These are phyloP conservation scores for Tympanuchus pallidicinctus DNA, from an alignment of 2,113 vertebrate genomes.

Conservation along the genomic window DNA sequence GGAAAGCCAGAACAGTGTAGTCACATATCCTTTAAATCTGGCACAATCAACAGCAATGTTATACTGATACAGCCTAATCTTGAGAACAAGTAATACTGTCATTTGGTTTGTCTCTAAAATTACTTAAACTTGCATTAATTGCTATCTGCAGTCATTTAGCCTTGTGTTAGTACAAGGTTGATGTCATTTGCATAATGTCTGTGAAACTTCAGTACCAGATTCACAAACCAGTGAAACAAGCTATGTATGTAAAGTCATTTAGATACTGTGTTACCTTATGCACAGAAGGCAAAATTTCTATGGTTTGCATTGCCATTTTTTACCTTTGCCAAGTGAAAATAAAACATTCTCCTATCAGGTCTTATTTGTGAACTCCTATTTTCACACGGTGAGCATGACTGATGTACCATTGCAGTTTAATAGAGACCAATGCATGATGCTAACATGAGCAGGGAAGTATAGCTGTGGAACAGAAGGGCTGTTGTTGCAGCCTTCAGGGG, in stretches of 20 bases:
- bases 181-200: not conserved
- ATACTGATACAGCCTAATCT: fast-evolving
- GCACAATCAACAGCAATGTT: not conserved
- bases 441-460: fast-evolving
- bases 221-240: not conserved
- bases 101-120: not conserved
- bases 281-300: not conserved
- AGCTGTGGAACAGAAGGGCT: fast-evolving
- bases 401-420: not conserved
- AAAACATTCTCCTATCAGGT: not conserved
- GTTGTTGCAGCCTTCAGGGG: fast-evolving
- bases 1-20: not conserved
- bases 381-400: not conserved
- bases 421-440: not conserved
- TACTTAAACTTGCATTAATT: not conserved
- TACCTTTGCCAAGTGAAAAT: not conserved
- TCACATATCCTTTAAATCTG: not conserved
- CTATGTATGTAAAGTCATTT: not conserved
- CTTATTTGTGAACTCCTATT: not conserved
- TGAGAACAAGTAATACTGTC: not conserved
- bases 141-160: not conserved
- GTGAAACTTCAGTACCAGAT: not conserved
- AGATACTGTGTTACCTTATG: not conserved
- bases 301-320: not conserved
- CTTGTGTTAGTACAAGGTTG: not conserved